Evolutionary conservation across 2,797 vertebrate genomes (phyloP).

Genomic region (Acropternis orthonyx): DNA sequence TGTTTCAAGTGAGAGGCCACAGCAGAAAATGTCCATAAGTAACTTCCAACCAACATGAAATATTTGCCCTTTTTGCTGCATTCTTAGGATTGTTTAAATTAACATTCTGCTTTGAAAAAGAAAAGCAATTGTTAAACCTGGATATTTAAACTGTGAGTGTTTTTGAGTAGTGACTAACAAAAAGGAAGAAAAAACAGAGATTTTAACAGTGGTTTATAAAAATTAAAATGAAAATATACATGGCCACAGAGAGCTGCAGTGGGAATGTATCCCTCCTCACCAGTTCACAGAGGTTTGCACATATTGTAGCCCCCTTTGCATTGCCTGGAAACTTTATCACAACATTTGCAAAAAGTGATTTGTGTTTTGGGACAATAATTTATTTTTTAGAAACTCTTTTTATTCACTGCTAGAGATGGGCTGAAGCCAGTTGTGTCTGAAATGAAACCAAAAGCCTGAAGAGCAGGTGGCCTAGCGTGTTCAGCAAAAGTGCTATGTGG

Average conservation of each 20-base stretch:
- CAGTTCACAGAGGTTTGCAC: neutral
- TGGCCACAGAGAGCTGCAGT: neutral
- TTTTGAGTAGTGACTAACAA: neutral
- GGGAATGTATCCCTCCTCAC: neutral
- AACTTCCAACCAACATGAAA: neutral
- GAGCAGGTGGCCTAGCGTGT: slow-evolving; percentile 66
- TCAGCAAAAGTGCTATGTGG: slow-evolving; percentile 45
- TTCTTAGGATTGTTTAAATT: neutral
- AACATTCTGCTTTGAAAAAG: neutral
- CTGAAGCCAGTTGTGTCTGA: slow-evolving; percentile 64
- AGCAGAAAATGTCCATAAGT: neutral
- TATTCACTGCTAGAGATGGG: slow-evolving; percentile 56
- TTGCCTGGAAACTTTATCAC: slow-evolving; percentile 49
- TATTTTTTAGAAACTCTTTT: slow-evolving; percentile 56
- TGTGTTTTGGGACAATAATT: slow-evolving; percentile 65
- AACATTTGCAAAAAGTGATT: slow-evolving; percentile 55
- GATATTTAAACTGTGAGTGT: neutral
- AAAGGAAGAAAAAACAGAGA: neutral
- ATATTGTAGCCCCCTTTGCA: slow-evolving; percentile 7
- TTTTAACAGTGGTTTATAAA: neutral
- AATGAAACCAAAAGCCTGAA: slow-evolving; percentile 63
- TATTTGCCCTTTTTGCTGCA: neutral
- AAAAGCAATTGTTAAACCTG: neutral
- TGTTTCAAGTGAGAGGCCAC: neutral
- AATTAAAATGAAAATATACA: neutral